Evolutionary conservation across 2,113 vertebrate species (phyloP).

Genomic region (Pithys albifrons): DNA sequence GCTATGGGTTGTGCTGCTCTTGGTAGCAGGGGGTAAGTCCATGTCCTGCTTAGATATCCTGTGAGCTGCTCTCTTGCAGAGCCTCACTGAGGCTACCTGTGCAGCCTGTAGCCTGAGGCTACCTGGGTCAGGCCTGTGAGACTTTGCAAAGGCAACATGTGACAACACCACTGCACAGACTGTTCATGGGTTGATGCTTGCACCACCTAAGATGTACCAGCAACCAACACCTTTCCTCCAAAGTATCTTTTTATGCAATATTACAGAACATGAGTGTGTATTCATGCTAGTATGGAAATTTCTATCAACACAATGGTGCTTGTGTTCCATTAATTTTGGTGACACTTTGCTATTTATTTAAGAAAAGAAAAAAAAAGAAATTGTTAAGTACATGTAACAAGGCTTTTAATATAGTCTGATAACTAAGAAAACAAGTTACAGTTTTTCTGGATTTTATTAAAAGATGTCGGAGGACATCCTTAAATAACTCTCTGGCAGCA

Average conservation of each 20-base stretch:
- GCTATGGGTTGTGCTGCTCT: accelerated
- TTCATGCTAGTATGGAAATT: neutral
- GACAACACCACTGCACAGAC: neutral
- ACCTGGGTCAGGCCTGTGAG: neutral
- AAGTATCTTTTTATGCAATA: slow-evolving; percentile 35
- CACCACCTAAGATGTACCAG: neutral
- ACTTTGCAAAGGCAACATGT: neutral
- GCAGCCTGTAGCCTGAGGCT: no score
- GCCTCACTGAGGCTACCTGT: neutral
- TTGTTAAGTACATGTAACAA: slow-evolving; percentile 25
- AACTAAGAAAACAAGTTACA: neutral
- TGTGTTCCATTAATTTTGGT: neutral
- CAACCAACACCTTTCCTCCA: neutral
- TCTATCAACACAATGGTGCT: neutral
- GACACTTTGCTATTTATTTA: slow-evolving; percentile 54
- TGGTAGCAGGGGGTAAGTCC: neutral
- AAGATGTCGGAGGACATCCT: neutral
- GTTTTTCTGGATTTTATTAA: slow-evolving; percentile 6
- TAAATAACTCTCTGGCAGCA: neutral
- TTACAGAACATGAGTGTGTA: neutral
- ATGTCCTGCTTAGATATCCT: neutral
- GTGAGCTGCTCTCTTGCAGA: neutral
- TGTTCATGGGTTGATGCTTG: neutral
- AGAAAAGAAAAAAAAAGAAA: neutral
- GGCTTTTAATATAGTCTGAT: slow-evolving; percentile 32